Base-by-base conservation (phyloP, 2,888 invertebrate species). In the Hoplodrina ambigua region DNA sequence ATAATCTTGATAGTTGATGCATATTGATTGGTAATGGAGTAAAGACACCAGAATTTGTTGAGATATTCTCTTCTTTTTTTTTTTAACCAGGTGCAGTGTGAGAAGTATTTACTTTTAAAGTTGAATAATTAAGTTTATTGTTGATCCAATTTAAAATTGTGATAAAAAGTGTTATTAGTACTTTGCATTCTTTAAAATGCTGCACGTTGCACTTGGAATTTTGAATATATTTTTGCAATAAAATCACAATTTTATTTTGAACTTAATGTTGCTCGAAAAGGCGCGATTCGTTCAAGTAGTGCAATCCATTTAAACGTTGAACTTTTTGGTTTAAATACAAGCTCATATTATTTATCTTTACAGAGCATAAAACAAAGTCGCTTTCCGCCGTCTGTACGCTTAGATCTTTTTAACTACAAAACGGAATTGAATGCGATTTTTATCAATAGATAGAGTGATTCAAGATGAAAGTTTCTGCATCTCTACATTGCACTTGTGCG, bases 21-120 rank as follows among this genome's bases (percentile, higher is more conserved):
- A 57, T 85, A 83, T 78, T 76, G 82, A 81, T 79, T 72, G 74
- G 74, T 84, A 82, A 85, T 81, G 82, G 60, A 75, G 54, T 15
- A 74, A 57, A 58, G n/a, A 64, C 64, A 64, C 69, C 54, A 58
- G 78, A 74, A 73, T 74, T 64, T 58, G 46, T 52, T 25, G 11
- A 73, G 25, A 25, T 25, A 20, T 56, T 52, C 49, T 5, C n/a
- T 15, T 19, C 61, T 64, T 5, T 25, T 15, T 19, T 68, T 64
- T 56, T 65, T 11, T 7, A 30, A 52, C 71, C 75, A 56, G 63
- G 60, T 72, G 62, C 49, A 7, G 54, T 19, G 19, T 19, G 44
- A 41, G 33, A 67, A 41, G n/a, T 50, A 25, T 70, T 71, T 79
- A 50, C 56, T 54, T n/a, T n/a, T 49, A 1, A 59, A 46, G 13